Percentiles rank a stretch among this genome's conserved stretches.
Conservation (phyloP, 2,113 vertebrate species). For the Uropsilus gracilis region DNA sequence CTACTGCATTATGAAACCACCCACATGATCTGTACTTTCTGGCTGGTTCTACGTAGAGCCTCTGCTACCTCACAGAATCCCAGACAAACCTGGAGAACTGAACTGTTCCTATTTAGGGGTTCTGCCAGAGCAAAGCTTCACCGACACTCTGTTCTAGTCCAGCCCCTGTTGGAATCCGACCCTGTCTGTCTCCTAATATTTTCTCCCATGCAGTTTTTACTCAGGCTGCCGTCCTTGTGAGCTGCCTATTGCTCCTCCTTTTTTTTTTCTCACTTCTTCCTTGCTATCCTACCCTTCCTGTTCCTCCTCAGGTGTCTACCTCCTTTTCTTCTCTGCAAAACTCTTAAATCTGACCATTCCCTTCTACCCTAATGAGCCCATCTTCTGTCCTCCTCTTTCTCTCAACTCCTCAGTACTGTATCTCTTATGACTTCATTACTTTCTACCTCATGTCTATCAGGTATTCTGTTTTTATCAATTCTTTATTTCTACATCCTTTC, state of each 20-base stretch:
- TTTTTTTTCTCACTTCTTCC: not conserved
- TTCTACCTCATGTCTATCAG: not conserved
- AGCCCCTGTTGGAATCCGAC: not conserved
- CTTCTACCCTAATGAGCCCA: not conserved
- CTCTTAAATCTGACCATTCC: not conserved
- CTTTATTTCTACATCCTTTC: not conserved
- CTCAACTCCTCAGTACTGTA: not conserved
- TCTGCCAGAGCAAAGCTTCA: not conserved
- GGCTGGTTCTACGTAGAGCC: not conserved
- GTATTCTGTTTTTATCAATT: not conserved
- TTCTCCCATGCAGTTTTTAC: not conserved
- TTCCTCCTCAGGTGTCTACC: not conserved
- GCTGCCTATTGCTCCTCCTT: not conserved
- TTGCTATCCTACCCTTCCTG: not conserved
- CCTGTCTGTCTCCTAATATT: not conserved
- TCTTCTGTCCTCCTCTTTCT: not conserved
- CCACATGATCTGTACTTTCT: not conserved
- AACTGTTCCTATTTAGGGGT: not conserved
- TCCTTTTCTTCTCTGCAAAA: not conserved
- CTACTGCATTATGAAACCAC: not conserved
- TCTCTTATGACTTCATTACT: not conserved
- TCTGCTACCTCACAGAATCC: not conserved
- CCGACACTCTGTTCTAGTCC: not conserved
- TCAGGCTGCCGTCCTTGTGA: not conserved
- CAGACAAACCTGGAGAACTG: not conserved